Evolutionary conservation across 2,888 invertebrate species (phyloP), one percentile per base, ranked within the genome.

Genomic region (Brachyopa scutellaris): DNA sequence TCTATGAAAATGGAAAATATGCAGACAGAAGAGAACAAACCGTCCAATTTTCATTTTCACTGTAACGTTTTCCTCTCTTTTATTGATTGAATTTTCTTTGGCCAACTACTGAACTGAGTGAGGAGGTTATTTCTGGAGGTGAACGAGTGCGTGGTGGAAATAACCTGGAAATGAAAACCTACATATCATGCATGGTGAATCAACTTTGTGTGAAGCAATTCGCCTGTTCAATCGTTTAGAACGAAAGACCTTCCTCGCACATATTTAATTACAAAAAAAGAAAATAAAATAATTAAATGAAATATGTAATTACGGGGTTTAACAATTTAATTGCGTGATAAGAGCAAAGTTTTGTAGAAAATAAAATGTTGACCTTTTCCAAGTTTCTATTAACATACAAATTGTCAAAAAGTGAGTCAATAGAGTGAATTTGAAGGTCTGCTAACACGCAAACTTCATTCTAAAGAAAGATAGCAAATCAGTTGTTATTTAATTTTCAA

Each of bases 81-180:
- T 61, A 53, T 72, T 72, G 51, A 53, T 72, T 40, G 36, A 42
- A 17, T 53, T 72, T 72, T 72, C 51, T 45, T 33, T 51, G 13
- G 36, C 21, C 31, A 51, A 23, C 13, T 4, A n/a, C n/a, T 2
- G 8, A 11, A 11, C 33, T 1, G 42, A 11, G n/a, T 1, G 15
- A n/a, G 33, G 17, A 23, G 3, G 4, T 19, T 55, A n/a, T 26
- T 33, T 8, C 29, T 51, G 29, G 21, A 36, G 59, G 31, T 40
- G 29, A 61, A 31, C 70, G 26, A 15, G 29, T 26, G 11, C 6
- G 49, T 36, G 8, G 47, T 2, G 2, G 11, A 36, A 11, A 62
- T n/a, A n/a, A n/a, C n/a, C n/a, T n/a, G n/a, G n/a, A n/a, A n/a
- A n/a, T n/a, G n/a, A n/a, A n/a, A n/a, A n/a, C n/a, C n/a, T n/a